Conservation (phyloP, 2,888 invertebrate genomes). For the Caenorhabditis angaria region DNA sequence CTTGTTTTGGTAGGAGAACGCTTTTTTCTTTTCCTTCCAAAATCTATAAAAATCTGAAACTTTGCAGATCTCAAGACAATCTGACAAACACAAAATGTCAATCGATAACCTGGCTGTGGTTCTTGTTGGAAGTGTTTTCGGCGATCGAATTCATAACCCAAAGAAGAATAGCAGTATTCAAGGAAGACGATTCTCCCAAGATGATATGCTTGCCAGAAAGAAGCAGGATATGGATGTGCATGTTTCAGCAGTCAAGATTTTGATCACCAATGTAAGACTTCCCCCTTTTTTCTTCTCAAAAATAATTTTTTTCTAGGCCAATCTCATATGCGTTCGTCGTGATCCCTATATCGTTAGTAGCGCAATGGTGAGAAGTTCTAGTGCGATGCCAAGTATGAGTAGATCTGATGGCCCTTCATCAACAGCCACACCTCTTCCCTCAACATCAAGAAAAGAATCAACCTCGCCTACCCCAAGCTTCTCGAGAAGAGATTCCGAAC, state of each 20-base stretch:
- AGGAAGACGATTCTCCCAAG: slow-evolving; percentile 19
- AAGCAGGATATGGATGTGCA: slow-evolving; percentile 38
- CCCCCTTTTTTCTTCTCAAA: slow-evolving; percentile 2
- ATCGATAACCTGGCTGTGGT: slow-evolving; percentile 54
- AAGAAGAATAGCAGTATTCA: slow-evolving; percentile 22
- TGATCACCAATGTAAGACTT: slow-evolving; percentile 38
- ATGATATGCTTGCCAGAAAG: slow-evolving; percentile 36
- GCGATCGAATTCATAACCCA: slow-evolving; percentile 35
- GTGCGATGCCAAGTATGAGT: slow-evolving; percentile 32
- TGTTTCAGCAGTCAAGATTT: slow-evolving; percentile 30
- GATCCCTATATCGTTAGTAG: slow-evolving; percentile 31
- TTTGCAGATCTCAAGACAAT: slow-evolving; percentile 34
- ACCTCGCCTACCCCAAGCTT: slow-evolving; percentile 7
- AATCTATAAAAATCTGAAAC: neutral
- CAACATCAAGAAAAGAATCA: neutral
- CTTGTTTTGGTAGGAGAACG: slow-evolving; percentile 41
- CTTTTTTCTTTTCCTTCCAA: neutral
- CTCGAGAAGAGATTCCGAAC: slow-evolving; percentile 32
- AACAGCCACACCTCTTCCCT: too few species aligned
- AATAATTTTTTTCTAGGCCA: slow-evolving; percentile 22
- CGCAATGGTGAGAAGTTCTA: slow-evolving; percentile 24
- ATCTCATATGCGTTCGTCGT: slow-evolving; percentile 26
- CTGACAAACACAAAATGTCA: slow-evolving; percentile 52
- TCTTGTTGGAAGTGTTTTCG: slow-evolving; percentile 54
- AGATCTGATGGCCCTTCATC: neutral